Evolutionary conservation across 2,113 vertebrate species (phyloP).

Genomic region (Enhydra lutris): DNA sequence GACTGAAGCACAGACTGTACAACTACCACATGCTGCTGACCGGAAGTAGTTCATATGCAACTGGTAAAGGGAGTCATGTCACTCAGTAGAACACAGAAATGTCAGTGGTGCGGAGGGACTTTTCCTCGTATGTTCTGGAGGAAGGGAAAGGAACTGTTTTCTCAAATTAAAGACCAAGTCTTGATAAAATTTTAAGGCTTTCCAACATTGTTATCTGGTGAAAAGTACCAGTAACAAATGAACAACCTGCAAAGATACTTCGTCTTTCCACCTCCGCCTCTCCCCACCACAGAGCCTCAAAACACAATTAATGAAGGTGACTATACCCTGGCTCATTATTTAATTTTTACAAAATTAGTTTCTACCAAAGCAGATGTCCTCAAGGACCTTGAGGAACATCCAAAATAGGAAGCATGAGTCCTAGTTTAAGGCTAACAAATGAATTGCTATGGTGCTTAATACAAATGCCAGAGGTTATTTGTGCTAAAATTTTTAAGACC

Average conservation of each 20-base stretch:
- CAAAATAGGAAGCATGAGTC: not conserved
- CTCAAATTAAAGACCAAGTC: not conserved
- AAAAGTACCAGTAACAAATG: not conserved
- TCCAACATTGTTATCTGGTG: not conserved
- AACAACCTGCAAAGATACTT: not conserved
- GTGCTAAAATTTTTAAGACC: not conserved
- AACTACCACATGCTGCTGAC: not conserved
- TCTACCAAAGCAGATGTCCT: not conserved
- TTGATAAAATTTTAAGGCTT: not conserved
- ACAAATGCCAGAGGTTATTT: not conserved
- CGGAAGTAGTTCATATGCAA: not conserved
- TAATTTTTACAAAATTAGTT: conserved; percentile 16
- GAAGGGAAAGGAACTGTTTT: not conserved
- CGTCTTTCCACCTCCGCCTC: not conserved
- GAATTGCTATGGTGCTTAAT: not conserved
- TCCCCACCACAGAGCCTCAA: not conserved
- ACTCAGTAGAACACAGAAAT: not conserved
- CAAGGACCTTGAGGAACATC: not conserved
- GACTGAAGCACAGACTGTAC: not conserved
- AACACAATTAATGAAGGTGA: not conserved
- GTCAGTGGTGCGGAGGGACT: not conserved
- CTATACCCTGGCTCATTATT: not conserved
- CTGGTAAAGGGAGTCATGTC: not conserved
- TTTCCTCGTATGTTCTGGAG: not conserved
- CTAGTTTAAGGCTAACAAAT: not conserved